Base-by-base conservation (phyloP, 2,797 vertebrate species). In the Hyperoplus immaculatus region DNA sequence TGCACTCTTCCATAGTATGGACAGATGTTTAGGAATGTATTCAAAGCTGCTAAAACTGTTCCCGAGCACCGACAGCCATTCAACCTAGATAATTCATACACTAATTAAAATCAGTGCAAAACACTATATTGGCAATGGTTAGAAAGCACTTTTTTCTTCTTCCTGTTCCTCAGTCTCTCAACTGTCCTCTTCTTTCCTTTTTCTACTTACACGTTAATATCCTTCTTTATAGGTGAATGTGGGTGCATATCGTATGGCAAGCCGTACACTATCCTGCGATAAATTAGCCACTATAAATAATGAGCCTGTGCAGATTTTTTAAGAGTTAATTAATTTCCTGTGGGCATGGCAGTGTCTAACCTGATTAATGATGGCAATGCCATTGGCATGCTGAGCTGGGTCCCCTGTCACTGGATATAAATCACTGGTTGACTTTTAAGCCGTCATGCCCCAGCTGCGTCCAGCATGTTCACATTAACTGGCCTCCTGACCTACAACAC, bases 281-380 rank as follows among this genome's bases (percentile, higher is more conserved):
- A 86, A 82, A 87, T 83, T 75, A 78, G 62, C 65, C 69, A 63
- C 72, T 75, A 84, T 87, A 87, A 93, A 92, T 87, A 82, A 90
- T 80, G 75, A 80, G 74, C 67, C 72, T 78, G 47, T 80, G 77
- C 83, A 88, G 89, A 91, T 91, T 93, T 29, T 92, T 88, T 74
- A 92, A 88, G 89, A 92, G 91, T 93, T 94, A 91, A 95, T 94
- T 95, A 92, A 94, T 94, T 95, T 93, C 85, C 90, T 86, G 69
- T 78, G 89, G 89, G 74, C 76, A 87, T 73, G 88, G 77, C 77
- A 78, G 75, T 84, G 83, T 83, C 80, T 79, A 39, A 76, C 80
- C 86, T 95, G 93, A 95, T 95, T 94, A 94, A 95, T 94, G 92
- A 87, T 51, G 76, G 78, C 41, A 75, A 91, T 77, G 87, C 77